Base-by-base conservation (phyloP, 2,113 vertebrate species). In the Oreochromis tanganicae region DNA sequence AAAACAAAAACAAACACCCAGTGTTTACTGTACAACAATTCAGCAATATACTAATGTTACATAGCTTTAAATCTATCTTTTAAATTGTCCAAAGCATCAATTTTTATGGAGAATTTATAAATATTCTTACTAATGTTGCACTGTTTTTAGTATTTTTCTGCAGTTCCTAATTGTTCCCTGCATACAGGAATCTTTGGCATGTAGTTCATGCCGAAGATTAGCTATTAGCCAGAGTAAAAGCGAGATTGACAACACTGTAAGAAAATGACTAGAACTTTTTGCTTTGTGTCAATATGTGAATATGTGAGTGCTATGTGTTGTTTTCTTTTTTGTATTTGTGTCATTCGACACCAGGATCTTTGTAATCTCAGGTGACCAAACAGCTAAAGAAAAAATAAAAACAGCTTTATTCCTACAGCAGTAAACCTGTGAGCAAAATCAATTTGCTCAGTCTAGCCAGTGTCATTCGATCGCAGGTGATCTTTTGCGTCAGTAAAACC, bases 401-500 rank as follows among this genome's bases (percentile, higher is more conserved):
- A 3, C 32, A 19, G 24, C 19, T 61, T 81, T 29, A 41, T 12
- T 7, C 61, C 61, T 68, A 11, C 38, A 43, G 16, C 46, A 13
- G 55, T 55, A 43, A 48, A 87, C 54, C 34, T 56, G 36, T 41
- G 54, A 54, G 81, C 17, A 41, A 81, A 78, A 83, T 34, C 84
- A 59, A 48, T 82, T 79, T 41, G 24, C 14, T 55, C 78, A 12
- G 52, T 75, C 29, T 68, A 34, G 81, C 21, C 78, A 57, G 48
- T 27, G 81, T 89, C 80, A 85, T 83, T 80, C 38, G 88, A 80
- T 88, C 84, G 75, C 88, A 50, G 68, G 80, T 84, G 88, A 88
- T 91, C 83, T 78, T 88, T 84, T 82, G 78, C 55, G 32, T 80
- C 16, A 90, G 24, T 86, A 46, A 83, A 84, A 86, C 55, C 73